Base-by-base conservation (phyloP, 1,140 invertebrate genomes). In the Sipha flava region DNA sequence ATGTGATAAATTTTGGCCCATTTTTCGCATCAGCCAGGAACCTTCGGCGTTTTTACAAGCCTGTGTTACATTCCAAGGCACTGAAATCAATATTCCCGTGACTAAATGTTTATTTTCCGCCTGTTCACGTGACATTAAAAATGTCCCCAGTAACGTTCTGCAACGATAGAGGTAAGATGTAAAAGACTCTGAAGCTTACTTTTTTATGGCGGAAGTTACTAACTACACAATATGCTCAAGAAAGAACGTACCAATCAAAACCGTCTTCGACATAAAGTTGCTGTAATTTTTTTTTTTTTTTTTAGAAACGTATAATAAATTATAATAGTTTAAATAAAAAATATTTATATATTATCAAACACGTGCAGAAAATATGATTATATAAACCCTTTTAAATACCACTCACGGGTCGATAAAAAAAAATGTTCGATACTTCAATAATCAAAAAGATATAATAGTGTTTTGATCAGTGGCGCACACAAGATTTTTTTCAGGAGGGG, bases 61-160 rank as follows among this genome's bases (percentile, higher is more conserved):
- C 83, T 89, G 87, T 82, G 91, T 91, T 26, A 94, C 90, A 86
- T 96, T 91, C 90, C 92, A 95, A 1, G 93, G 92, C 40, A 92
- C 91, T 4, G 94, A 96, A 59, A 96, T 90, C 10, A 92, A 88
- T 85, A 95, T 90, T 6, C 91, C 92, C 12, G 91, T 92, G 80
- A 88, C 87, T 7, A 95, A 84, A 73, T 75, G 16, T 54, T 54
- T 49, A 9, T 75, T 75, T 16, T 52, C 21, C 9, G 31, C n/a
- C n/a, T 75, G 72, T 57, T 75, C 47, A 12, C n/a, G n/a, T 9
- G 72, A 75, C 47, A 52, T 75, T 23, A 75, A 54, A 18, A 75
- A 75, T 5, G 72, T 75, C 2, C 72, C 72, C 72, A 75, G n/a
- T 21, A 75, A 16, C 9, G 64, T 66, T 23, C 64, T 66, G 14